Conservation (phyloP, 2,797 vertebrate genomes). For the Sebastes trivittatus region DNA sequence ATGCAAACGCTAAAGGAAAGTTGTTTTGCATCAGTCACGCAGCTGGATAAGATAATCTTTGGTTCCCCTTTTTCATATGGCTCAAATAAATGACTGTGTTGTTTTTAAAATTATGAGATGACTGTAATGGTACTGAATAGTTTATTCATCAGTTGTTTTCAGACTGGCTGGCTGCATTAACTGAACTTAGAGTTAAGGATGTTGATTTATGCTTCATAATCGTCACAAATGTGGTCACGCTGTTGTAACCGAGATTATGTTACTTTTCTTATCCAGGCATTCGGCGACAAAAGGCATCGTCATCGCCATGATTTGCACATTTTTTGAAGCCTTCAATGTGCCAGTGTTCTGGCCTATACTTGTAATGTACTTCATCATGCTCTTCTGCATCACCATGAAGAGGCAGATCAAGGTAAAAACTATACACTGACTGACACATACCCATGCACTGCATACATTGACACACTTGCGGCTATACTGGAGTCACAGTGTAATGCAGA, state of each 20-base stretch:
- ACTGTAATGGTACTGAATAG: no score
- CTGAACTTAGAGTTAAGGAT: background rate
- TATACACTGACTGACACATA: background rate
- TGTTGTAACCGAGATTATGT: background rate
- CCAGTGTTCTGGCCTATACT: conserved; percentile 99
- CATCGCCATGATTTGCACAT: conserved; percentile 97
- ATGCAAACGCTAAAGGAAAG: conserved; percentile 11
- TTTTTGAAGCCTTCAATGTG: conserved; percentile 98
- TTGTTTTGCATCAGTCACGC: background rate
- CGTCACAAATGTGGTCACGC: background rate
- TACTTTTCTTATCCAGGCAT: conserved; percentile 84
- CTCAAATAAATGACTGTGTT: background rate
- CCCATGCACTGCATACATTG: background rate
- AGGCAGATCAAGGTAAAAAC: conserved; percentile 97
- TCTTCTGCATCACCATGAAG: conserved; percentile 99
- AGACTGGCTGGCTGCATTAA: background rate
- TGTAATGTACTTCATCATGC: conserved; percentile 99
- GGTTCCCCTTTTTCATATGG: background rate
- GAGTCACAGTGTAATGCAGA: background rate
- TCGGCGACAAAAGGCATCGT: conserved; percentile 97
- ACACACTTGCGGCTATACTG: background rate
- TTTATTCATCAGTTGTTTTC: background rate
- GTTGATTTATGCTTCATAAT: background rate
- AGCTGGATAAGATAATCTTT: background rate
- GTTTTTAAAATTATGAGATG: background rate